Base-by-base conservation (phyloP, 2,113 vertebrate genomes). In the Chlorodrepanis virens region DNA sequence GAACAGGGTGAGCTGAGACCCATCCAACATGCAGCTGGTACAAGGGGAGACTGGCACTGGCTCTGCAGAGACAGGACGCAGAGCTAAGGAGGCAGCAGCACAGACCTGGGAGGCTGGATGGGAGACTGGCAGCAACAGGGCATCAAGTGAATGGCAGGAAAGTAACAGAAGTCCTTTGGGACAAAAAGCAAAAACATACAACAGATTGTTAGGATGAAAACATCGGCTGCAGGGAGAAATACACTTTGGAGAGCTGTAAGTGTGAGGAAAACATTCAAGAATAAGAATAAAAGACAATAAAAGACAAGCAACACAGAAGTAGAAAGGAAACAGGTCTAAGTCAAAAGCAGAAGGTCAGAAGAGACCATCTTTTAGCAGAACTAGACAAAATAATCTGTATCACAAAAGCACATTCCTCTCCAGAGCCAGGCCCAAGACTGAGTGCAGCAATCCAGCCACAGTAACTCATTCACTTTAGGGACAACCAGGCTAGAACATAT, bases 121-220 rank as follows among this genome's bases (percentile, higher is more conserved):
- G 28, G 40, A 71, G 11, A 27, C 29, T 44, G 49, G 53, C n/a
- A 86, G 45, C 35, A 39, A 42, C 0, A 0, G 12, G 17, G 20
- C 10, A 12, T 10, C 39, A 25, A 54, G 29, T 0, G 1, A 76
- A 45, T 5, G 10, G 45, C 29, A 50, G 53, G 7, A 29, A 80
- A 60, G 53, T 39, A 68, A 64, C 1, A 0, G 17, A 67, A 80
- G 40, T 60, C 37, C 59, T 44, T 81, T 25, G 35, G 37, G 40
- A 14, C 31, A 87, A 81, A 78, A 74, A 45, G 10, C 40, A 25
- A 80, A 94, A 64, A 87, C 3, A 28, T 2, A 59, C 23, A 64
- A 71, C 28, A 52, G 24, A 49, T 13, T 59, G 67, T 49, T 64
- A 57, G 77, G 9, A 76, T 14, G 25, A 7, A 20, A 77, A 49